Percentiles rank a stretch among this genome's conserved stretches.
Conservation (phyloP, 1,140 invertebrate species). For the Papilio polytes region DNA sequence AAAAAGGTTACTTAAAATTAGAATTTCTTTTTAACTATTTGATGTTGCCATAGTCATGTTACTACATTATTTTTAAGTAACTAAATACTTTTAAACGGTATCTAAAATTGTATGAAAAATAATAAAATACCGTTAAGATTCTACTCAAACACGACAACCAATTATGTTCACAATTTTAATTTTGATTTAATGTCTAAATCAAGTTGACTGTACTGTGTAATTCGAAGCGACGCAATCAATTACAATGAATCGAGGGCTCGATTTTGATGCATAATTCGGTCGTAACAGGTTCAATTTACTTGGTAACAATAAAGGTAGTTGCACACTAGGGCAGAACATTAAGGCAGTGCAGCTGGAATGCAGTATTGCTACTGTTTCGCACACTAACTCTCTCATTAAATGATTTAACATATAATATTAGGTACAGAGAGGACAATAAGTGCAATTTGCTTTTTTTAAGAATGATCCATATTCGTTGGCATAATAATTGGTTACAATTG, state of each 20-base stretch:
- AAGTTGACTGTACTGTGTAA: constrained; percentile 5
- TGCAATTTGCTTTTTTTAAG: too few relatives aligned
- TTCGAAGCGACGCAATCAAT: constrained; percentile 14
- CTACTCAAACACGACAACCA: constrained; percentile 3
- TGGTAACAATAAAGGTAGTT: neutral
- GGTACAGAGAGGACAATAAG: too few relatives aligned
- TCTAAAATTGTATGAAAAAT: neutral
- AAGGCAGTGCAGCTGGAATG: neutral
- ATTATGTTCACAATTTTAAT: constrained; percentile 24
- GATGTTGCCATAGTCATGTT: neutral
- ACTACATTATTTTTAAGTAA: neutral
- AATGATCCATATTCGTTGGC: too few relatives aligned
- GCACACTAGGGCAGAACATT: neutral
- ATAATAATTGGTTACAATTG: too few relatives aligned
- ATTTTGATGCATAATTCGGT: constrained; percentile 21
- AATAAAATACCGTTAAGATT: neutral
- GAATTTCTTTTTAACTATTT: too few relatives aligned
- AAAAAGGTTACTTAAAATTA: neutral
- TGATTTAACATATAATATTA: too few relatives aligned
- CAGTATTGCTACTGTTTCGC: neutral
- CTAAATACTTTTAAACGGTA: neutral
- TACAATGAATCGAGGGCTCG: constrained; percentile 22
- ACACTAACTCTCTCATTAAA: neutral
- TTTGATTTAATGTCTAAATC: constrained; percentile 8
- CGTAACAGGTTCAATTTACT: constrained; percentile 28